A percentile compares a stretch with the other conserved stretches of the same genome.
phyloP scores from a whole-genome alignment of 2,797 vertebrate genomes.

The Falco cherrug region DNA sequence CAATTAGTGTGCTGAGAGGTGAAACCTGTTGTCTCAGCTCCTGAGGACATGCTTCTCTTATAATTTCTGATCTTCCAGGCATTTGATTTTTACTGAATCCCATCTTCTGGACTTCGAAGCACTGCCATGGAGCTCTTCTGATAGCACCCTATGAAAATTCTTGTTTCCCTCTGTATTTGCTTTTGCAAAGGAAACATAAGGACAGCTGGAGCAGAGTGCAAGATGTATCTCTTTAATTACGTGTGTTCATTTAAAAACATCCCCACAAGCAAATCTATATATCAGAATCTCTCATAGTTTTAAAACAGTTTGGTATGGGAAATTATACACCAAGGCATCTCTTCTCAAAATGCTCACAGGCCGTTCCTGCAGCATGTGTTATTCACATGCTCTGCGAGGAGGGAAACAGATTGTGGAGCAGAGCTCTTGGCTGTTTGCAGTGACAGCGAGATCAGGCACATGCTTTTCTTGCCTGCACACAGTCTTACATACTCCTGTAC shows the following conservation, averaged over 20 bases:
- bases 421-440: background rate
- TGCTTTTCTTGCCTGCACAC: background rate
- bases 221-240: background rate
- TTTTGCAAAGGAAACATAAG: background rate
- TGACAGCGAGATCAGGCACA: fast-evolving
- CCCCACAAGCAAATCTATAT: background rate
- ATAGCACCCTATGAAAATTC: background rate
- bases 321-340: fast-evolving
- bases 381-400: background rate
- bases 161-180: background rate
- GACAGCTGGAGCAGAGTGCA: background rate
- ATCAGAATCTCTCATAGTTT: background rate
- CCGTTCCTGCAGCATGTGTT: background rate
- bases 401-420: background rate
- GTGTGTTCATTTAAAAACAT: background rate
- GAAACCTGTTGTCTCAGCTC: background rate
- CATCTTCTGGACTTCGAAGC: background rate
- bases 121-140: background rate
- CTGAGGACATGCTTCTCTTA: background rate
- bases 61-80: background rate
- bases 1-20: background rate
- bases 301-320: background rate
- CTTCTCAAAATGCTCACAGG: background rate
- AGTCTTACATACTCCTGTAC: fast-evolving
- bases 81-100: background rate